Base-by-base conservation (phyloP, 2,888 invertebrate species). In the Lasioglossum lativentre region DNA sequence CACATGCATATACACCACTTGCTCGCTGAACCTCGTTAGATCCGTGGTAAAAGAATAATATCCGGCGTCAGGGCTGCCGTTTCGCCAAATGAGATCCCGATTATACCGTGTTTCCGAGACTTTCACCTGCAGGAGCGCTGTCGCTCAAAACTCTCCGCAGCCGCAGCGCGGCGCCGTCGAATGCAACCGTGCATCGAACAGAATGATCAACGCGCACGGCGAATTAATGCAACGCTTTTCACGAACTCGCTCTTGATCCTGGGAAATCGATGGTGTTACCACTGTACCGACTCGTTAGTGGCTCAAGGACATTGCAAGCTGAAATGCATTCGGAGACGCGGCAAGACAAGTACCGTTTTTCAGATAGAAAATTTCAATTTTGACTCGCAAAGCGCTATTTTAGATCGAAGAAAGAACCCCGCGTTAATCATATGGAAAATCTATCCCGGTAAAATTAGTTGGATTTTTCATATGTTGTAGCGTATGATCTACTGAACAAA, bases 1-100 rank as follows among this genome's bases (percentile, higher is more conserved):
- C 23, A 12, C 30, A 8, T 63, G 45, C 72, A 84, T 86, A 79
- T 76, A 3, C 85, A 82, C 78, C n/a, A n/a, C 82, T 82, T 75
- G 87, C 84, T 83, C 85, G 87, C 78, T 87, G 84, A 87, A 87
- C 88, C 88, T 81, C 78, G 85, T 89, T 82, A 83, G 75, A 80
- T 86, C 82, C 82, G 82, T 42, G 80, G 75, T 38, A 75, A 86
- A 88, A 88, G 71, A 81, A 86, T 81, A 84, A 86, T 84, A 84
- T 86, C 86, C 84, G 86, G 80, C 71, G 80, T 72, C 78, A 66
- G 72, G 40, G 34, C 56, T 47, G 68, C 40, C 56, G 78, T 80
- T 78, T 75, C 83, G 66, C 75, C 34, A 75, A 83, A 66, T 42
- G 75, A 78, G 75, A 83, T 82, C 82, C 70, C 56, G 83, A 77